Percentiles rank a stretch among this genome's conserved stretches.
Evolutionary conservation across 2,888 invertebrate species (phyloP).

Genomic region (Amphipyra berbera): DNA sequence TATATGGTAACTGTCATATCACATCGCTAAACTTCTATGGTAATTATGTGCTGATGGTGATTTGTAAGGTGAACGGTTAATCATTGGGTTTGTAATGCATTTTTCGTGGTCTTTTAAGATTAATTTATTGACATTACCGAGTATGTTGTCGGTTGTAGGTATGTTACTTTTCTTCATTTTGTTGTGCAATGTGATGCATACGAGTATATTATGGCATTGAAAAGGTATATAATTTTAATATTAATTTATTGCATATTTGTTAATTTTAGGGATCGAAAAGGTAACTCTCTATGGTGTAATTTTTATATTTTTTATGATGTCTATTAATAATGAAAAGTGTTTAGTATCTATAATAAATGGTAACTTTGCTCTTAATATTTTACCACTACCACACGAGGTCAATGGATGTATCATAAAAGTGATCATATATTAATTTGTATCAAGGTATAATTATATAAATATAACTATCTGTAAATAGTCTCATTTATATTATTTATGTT

Average conservation of each 20-base stretch:
- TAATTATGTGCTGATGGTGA: slow-evolving; percentile 52
- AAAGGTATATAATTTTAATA: slow-evolving; percentile 33
- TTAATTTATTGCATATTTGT: slow-evolving; percentile 24
- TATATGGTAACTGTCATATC: slow-evolving; percentile 37
- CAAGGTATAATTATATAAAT: too few species aligned
- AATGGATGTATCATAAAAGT: not conserved
- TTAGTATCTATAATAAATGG: not conserved
- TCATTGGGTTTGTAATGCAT: slow-evolving; percentile 44
- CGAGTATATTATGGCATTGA: slow-evolving; percentile 40
- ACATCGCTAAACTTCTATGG: slow-evolving; percentile 51
- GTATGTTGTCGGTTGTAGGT: slow-evolving; percentile 19
- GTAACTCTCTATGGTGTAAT: slow-evolving; percentile 8
- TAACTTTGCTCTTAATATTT: not conserved
- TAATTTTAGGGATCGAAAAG: slow-evolving; percentile 11
- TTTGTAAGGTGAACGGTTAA: slow-evolving; percentile 53
- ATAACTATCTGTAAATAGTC: too few species aligned
- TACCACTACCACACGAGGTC: slow-evolving; percentile 3
- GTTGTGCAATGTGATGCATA: slow-evolving; percentile 37
- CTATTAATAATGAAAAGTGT: slow-evolving; percentile 11
- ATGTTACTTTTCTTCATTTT: slow-evolving; percentile 41
- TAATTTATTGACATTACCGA: slow-evolving; percentile 33
- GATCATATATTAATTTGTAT: slow-evolving; percentile 12
- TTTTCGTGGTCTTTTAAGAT: slow-evolving; percentile 40
- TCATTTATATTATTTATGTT: too few species aligned
- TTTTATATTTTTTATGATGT: slow-evolving; percentile 10